Evolutionary conservation across 2,113 vertebrate species (phyloP), one percentile per base, ranked within the genome.

Genomic region (Cariama cristata): DNA sequence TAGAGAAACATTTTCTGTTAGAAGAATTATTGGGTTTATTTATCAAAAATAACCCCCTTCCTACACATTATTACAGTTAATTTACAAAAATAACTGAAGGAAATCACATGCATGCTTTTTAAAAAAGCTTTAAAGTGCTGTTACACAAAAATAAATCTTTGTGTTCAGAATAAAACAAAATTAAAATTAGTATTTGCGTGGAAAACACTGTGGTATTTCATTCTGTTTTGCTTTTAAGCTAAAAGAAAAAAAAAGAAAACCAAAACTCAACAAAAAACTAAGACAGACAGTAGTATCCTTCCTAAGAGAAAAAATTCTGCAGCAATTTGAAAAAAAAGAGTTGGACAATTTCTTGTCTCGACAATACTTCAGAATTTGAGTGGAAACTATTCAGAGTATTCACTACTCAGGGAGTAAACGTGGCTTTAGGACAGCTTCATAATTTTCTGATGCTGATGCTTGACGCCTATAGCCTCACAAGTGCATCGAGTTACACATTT

Each of bases 11-110:
- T 21, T 79, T 94, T 96, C 94, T 79, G 32, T 60, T 69, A 55
- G 52, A 94, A 84, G 23, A 92, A 75, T 76, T 80, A 76, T 69
- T 93, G 4, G 7, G 35, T 88, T 88, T 88, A 58, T 90, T 95
- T 94, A 82, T 79, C 35, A 85, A 86, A 91, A 88, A 3, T 12
- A 86, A 38, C 6, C 35, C n/a, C 22, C 53, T 86, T 84, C 24
- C 28, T 84, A 88, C 23, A 69, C 15, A 38, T 63, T 86, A 90
- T 69, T 87, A 67, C 72, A 68, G 38, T 62, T 88, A 75, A 58
- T 55, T 87, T 86, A 66, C 22, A 64, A 69, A 79, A 88, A 72
- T 11, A 55, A 66, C 38, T 50, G 11, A 83, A 30, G 40, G 18
- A 95, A 95, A 79, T 47, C 14, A 27, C 69, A 52, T 33, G 7